Conservation (phyloP, 1,140 invertebrate species). For the Leptinotarsa texana region DNA sequence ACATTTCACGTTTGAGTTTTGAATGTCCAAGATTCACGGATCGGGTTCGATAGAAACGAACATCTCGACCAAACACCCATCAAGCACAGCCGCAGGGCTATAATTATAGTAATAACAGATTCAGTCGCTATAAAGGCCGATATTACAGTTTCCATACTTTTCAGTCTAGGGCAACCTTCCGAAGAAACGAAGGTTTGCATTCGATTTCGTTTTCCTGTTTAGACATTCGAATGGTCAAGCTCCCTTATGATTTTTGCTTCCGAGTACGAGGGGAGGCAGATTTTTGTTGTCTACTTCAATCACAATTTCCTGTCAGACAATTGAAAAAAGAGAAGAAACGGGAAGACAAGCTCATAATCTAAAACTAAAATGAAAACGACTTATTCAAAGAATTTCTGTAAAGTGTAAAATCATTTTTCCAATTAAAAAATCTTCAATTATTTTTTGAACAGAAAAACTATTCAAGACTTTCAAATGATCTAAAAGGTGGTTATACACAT, state of each 20-base stretch:
- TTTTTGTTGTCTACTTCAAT: background rate
- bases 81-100: slow-evolving; percentile 41
- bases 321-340: too few species aligned
- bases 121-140: slow-evolving; percentile 45
- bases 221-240: background rate
- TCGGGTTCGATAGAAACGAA: slow-evolving; percentile 14
- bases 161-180: slow-evolving; percentile 29
- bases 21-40: slow-evolving; percentile 18
- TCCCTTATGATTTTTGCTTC: background rate
- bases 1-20: slow-evolving; percentile 2
- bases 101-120: slow-evolving; percentile 53
- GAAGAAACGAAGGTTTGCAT: slow-evolving; percentile 18
- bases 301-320: too few species aligned
- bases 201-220: slow-evolving; percentile 13
- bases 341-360: too few species aligned
- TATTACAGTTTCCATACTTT: slow-evolving; percentile 48
- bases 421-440: too few species aligned
- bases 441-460: too few species aligned
- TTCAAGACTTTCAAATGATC: too few species aligned
- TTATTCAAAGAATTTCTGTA: too few species aligned
- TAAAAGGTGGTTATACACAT: too few species aligned
- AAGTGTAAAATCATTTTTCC: too few species aligned
- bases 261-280: background rate
- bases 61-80: slow-evolving; percentile 37
- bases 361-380: too few species aligned